These are phyloP conservation scores for Sisyra nigra DNA, from an alignment of 2,888 invertebrate species.

Conservation along the genomic window DNA sequence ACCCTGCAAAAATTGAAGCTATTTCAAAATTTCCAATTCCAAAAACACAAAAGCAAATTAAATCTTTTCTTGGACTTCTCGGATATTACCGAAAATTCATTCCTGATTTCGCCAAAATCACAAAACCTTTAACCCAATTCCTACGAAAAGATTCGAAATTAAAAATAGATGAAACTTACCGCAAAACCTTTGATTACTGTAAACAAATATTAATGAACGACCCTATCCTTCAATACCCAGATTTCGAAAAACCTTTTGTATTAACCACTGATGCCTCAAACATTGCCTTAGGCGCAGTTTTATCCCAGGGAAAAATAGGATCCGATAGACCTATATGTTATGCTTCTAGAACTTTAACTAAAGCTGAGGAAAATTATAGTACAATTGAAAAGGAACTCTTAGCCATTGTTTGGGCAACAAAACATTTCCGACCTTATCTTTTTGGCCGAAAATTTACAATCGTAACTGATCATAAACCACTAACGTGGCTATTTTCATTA, in stretches of 20 bases:
- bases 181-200: slow-evolving; percentile 3
- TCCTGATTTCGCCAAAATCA: too few relatives aligned
- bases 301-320: slow-evolving; percentile 14
- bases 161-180: background rate
- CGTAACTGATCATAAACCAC: slow-evolving; percentile 19
- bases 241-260: slow-evolving; percentile 17
- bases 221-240: slow-evolving; percentile 15
- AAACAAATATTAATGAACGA: slow-evolving; percentile 5
- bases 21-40: slow-evolving; percentile 17
- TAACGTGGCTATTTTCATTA: too few relatives aligned
- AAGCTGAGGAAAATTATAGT: slow-evolving; percentile 11
- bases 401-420: slow-evolving; percentile 11
- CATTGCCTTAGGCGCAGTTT: slow-evolving; percentile 15
- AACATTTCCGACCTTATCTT: slow-evolving; percentile 12
- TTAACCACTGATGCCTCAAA: slow-evolving; percentile 18
- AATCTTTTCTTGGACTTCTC: slow-evolving; percentile 17
- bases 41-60: slow-evolving; percentile 17
- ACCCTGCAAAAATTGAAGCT: slow-evolving; percentile 18
- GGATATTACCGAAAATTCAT: slow-evolving; percentile 21
- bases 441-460: slow-evolving; percentile 16
- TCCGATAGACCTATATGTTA: slow-evolving; percentile 17
- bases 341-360: slow-evolving; percentile 16
- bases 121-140: slow-evolving; percentile 1
- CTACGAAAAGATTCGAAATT: slow-evolving; percentile 7
- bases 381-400: slow-evolving; percentile 12